phyloP scores from a whole-genome alignment of 1,140 invertebrate genomes.

The Vanessa atalanta region DNA sequence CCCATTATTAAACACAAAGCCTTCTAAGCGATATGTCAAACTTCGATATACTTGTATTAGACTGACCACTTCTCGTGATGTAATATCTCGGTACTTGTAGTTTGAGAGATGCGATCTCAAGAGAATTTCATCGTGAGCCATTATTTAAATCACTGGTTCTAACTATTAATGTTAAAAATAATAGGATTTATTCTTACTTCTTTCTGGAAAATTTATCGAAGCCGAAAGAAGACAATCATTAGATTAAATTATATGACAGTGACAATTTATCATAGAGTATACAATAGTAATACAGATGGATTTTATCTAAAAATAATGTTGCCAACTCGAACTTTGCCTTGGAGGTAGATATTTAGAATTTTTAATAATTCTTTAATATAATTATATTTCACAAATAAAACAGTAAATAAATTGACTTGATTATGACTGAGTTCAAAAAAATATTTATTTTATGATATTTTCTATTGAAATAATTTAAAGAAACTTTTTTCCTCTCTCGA shows the following conservation, averaged over 20 bases:
- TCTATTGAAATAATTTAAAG: too few relatives aligned
- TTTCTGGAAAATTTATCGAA: neutral
- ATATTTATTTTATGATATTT: too few relatives aligned
- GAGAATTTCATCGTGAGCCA: conserved; percentile 78
- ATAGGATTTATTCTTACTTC: neutral
- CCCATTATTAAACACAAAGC: conserved; percentile 95
- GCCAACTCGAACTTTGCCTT: too few relatives aligned
- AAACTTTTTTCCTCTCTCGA: too few relatives aligned
- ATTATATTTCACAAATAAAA: too few relatives aligned
- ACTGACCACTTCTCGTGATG: conserved; percentile 87
- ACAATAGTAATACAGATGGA: too few relatives aligned
- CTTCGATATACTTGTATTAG: conserved; percentile 87
- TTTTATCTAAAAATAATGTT: too few relatives aligned
- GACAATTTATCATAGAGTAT: neutral
- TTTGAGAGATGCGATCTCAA: conserved; percentile 81
- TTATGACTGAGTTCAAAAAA: too few relatives aligned
- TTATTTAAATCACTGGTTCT: conserved; percentile 30
- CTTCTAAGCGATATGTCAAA: conserved; percentile 81
- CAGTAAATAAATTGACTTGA: too few relatives aligned
- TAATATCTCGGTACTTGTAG: conserved; percentile 89
- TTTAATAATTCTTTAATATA: too few relatives aligned
- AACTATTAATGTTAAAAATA: neutral
- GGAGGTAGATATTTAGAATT: too few relatives aligned
- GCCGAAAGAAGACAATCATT: neutral
- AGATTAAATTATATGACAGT: neutral